Base-by-base conservation (phyloP, 2,113 vertebrate species). In the Bufo gargarizans region DNA sequence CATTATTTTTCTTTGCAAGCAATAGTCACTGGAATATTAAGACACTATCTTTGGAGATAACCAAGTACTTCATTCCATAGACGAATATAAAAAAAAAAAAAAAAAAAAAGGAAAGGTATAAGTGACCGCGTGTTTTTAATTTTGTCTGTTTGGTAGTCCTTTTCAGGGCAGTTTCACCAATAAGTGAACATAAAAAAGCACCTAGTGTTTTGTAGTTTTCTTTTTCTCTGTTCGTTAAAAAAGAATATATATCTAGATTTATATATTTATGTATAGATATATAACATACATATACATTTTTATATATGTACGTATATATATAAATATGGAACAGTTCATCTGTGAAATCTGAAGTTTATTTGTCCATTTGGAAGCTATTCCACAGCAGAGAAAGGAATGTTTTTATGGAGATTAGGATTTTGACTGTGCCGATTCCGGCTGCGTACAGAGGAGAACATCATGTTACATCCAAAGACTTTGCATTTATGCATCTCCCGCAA, bases 341-440 rank as follows among this genome's bases (percentile, higher is more conserved):
- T 93, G 93, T 93, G 92, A 94, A 93, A 94, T 92, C 92, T 94
- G 93, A 92, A 90, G 91, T 94, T 90, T 85, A 89, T 77, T 83
- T 90, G 94, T 95, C 94, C 93, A n/a, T 92, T 90, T 89, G 90
- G 91, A 93, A 93, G 91, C 94, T 96, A 96, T 94, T 97, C 94
- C 94, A 98, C 94, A 74, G 96, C 94, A 89, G 96, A 91, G 89
- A 97, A 98, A 93, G 98, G 97, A 93, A 97, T 95, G 95, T 99
- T 98, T 96, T 99, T 99, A 96, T 99, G 98, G 91, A 99, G 96
- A 91, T 99, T 99, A 59, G 98, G 98, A 95, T 99, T 99, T 95
- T 99, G 98, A 93, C 98, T 99, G 93, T 99, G 98, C 93, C 98
- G 95, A 90, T 99, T 99, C 84, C 98, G 96, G 94, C 98, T 99